Evolutionary conservation across 2,888 invertebrate genomes (phyloP), one percentile per base, ranked within the genome.

Genomic region (Prosapia bicincta): DNA sequence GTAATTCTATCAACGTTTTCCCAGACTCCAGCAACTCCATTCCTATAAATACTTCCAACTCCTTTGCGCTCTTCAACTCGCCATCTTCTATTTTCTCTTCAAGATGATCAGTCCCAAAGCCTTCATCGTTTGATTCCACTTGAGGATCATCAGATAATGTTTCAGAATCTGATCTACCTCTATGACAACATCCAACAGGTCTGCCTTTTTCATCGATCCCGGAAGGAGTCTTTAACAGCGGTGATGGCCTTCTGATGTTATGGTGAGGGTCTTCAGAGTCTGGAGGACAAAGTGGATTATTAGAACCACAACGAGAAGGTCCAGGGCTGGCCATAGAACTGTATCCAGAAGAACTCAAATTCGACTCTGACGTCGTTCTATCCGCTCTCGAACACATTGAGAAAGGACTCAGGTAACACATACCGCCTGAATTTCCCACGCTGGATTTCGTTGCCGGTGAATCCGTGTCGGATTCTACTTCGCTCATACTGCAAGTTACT

Each of bases 291-390:
- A 94, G 84, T 0, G 93, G 93, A 84, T 93, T 94, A 82, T 91
- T 93, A 0, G 93, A 94, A 6, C 93, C 93, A 83, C 94, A 94
- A 78, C 94, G 86, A 13, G 93, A 93, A 3, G 93, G 92, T 0
- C 93, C 93, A 0, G 94, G 94, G 84, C 93, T 93, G 0, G 94
- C 93, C 92, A 94, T 93, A 1, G 93, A 94, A 79, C 93, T 93
- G 83, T 94, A 94, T 9, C 94, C 94, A 0, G 93, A 94, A 9
- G 94, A 93, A 79, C 93, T 93, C 65, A 94, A 86, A 84, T 94
- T 94, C 1, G 93, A 93, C 85, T 94, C 93, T 0, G 94, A 94
- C 15, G 93, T 92, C 1, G 92, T 92, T 80, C 93, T 88, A 82
- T 93, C 92, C 15, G 90, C 90, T 79, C 92, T 86, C 0, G 89